Evolutionary conservation across 2,888 invertebrate genomes (phyloP).

Genomic region (Sturmia bella): DNA sequence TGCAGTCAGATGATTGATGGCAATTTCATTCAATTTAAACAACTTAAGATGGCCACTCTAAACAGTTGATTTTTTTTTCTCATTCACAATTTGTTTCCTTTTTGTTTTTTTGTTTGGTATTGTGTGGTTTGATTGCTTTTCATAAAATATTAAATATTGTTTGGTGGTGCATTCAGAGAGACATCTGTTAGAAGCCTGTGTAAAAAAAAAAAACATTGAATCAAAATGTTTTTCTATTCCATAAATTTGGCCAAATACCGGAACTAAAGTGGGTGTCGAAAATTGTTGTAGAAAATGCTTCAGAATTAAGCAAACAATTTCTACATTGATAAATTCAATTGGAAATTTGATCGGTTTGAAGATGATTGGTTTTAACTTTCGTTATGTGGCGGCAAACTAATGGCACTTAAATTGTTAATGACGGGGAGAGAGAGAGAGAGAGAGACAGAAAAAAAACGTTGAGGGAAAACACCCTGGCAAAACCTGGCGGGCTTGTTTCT

Average conservation of each 20-base stretch:
- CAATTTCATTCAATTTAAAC: no score
- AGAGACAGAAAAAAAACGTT: no score
- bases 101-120: slow-evolving; percentile 72
- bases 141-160: slow-evolving; percentile 50
- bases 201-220: background rate
- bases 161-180: slow-evolving; percentile 41
- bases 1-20: no score
- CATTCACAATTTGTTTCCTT: slow-evolving; percentile 45
- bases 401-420: slow-evolving; percentile 68
- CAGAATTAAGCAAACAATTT: slow-evolving; percentile 38
- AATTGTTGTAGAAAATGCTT: slow-evolving; percentile 30
- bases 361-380: slow-evolving; percentile 66
- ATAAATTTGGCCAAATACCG: slow-evolving; percentile 69
- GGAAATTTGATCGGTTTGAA: slow-evolving; percentile 67
- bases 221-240: slow-evolving; percentile 28
- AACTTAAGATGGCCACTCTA: slow-evolving; percentile 50
- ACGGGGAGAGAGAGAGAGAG: no score
- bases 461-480: slow-evolving; percentile 15
- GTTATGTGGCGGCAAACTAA: slow-evolving; percentile 49
- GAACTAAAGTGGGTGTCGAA: slow-evolving; percentile 74
- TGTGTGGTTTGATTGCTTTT: slow-evolving; percentile 71
- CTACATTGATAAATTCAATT: slow-evolving; percentile 57
- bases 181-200: slow-evolving; percentile 50
- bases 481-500: background rate
- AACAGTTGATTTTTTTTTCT: background rate